Evolutionary conservation across 2,888 invertebrate species (phyloP).

Genomic region (Torymus texanus): DNA sequence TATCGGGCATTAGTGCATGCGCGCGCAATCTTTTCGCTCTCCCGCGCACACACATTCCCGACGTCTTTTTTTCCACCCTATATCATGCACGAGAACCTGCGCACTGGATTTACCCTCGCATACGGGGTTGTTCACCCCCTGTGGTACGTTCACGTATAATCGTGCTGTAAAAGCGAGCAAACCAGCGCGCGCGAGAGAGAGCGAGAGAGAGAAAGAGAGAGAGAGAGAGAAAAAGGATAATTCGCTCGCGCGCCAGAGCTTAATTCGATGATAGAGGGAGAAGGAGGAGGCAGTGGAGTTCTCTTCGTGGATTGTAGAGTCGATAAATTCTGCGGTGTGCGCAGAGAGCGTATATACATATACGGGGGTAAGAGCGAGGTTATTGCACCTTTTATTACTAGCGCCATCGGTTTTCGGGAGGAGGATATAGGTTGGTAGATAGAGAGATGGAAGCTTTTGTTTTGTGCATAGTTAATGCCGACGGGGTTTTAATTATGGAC

Average conservation of each 20-base stretch:
- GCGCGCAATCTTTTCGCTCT: neutral
- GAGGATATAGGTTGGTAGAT: no score
- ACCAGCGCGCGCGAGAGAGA: neutral
- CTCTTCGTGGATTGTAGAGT: no score
- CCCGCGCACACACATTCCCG: neutral
- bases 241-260: neutral
- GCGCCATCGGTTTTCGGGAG: no score
- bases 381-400: no score
- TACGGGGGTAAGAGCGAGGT: no score
- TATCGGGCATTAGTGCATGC: neutral
- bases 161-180: constrained; percentile 36
- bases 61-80: constrained; percentile 3
- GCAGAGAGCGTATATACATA: no score
- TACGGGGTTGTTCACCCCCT: constrained; percentile 42
- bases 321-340: no score
- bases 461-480: no score
- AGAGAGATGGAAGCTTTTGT: no score
- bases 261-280: constrained; percentile 30
- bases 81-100: neutral
- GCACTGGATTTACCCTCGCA: constrained; percentile 24
- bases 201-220: constrained; percentile 1
- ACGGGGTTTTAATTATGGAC: no score
- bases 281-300: neutral
- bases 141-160: constrained; percentile 25
- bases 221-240: constrained; percentile 4